Evolutionary conservation across 2,797 vertebrate genomes (phyloP).

Genomic region (Phaenicophaeus curvirostris): DNA sequence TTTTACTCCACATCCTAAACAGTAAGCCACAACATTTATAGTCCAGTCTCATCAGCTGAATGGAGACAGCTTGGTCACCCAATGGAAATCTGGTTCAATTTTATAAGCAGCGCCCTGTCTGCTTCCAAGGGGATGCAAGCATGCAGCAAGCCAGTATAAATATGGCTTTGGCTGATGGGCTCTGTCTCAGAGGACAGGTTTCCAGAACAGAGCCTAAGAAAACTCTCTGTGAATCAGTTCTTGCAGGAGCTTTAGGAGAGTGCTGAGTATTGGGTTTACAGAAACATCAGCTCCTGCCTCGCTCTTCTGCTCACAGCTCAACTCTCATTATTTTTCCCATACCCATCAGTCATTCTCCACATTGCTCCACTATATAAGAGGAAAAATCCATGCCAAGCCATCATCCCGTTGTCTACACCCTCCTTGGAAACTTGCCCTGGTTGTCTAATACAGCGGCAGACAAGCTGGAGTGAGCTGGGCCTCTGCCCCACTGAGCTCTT

Average conservation of each 20-base stretch:
- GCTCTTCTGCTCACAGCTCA: background rate
- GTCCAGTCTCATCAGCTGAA: background rate
- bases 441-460: fast-evolving
- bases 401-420: background rate
- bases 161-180: background rate
- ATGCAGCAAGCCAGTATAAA: fast-evolving
- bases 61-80: background rate
- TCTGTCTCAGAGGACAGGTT: background rate
- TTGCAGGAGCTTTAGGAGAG: background rate
- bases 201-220: background rate
- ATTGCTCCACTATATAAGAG: background rate
- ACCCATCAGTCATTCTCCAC: background rate
- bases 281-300: background rate
- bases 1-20: background rate
- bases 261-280: background rate
- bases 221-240: background rate
- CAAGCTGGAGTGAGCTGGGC: fast-evolving
- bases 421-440: background rate
- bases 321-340: background rate
- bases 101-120: fast-evolving
- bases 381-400: background rate
- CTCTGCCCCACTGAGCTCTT: fast-evolving
- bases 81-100: background rate
- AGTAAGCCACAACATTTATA: background rate
- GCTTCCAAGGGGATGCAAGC: background rate